Base-by-base conservation (phyloP, 2,888 invertebrate species). In the Standfussiana lucernea region DNA sequence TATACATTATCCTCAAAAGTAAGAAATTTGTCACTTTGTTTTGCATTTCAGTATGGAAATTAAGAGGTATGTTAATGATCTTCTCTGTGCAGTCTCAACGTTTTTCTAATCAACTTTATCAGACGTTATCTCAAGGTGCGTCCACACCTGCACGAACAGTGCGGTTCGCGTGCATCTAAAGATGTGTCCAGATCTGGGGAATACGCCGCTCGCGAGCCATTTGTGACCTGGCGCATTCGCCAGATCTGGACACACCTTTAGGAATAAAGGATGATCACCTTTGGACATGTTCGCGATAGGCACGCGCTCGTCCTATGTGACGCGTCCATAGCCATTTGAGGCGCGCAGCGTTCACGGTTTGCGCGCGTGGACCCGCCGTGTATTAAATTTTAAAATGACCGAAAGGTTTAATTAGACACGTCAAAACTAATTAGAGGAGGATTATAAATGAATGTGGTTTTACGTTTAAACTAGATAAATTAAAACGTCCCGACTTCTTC, bases 1-100 rank as follows among this genome's bases (percentile, higher is more conserved):
- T 13, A 93, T 96, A 89, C 96, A 96, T 81, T 96, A 96, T 72
- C 96, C 96, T 5, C 94, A 95, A 83, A 95, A 95, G 95, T 95
- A 87, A 92, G 94, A 85, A 6, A 35, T 72, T 73, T 75, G 47
- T 42, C 15, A 2, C 21, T 62, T 32, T 11, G 2, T 42, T 32
- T 40, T 61, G 2, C 24, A 2, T 50, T 37, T 24, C 24, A 37
- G n/a, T 37, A 37, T 37, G 37, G 24, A 8, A 64, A 37, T 37
- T 1, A 59, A 32, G 32, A 59, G 37, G n/a, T 64, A 64, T n/a
- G 11, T 64, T n/a, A 56, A 56, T 56, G 56, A 59, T 32, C 8
- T 56, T 56, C 7, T 18, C 3, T 32, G 13, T 28, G 59, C 10
- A 53, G n/a, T 28, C n/a, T n/a, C 53, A 6, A 13, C 0, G 13